Conservation (phyloP, 2,888 invertebrate genomes). For the Eilema sororculum region DNA sequence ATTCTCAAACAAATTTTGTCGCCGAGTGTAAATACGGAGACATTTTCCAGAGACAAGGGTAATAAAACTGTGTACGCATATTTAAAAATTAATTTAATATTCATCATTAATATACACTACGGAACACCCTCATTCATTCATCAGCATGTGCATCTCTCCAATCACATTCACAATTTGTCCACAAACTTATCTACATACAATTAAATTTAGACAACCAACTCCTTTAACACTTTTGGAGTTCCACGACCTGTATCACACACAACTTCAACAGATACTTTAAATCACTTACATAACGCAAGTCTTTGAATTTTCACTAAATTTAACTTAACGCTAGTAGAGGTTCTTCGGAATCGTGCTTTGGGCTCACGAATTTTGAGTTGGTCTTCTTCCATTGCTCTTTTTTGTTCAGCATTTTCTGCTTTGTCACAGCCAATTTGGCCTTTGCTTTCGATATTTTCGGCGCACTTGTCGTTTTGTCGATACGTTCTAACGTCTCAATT, state of each 20-base stretch:
- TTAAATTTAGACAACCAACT: constrained; percentile 75
- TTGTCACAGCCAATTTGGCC: constrained; percentile 88
- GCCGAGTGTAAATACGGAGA: neutral
- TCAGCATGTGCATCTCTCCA: constrained; percentile 47
- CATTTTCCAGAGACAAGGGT: neutral
- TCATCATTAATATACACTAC: constrained; percentile 58
- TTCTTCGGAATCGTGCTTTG: constrained; percentile 87
- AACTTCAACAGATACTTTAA: constrained; percentile 51
- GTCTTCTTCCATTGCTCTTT: constrained; percentile 82
- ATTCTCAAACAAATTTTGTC: neutral
- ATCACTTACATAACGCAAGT: constrained; percentile 81
- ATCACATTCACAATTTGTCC: constrained; percentile 60
- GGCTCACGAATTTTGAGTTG: constrained; percentile 71
- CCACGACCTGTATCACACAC: constrained; percentile 58
- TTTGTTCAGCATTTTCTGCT: constrained; percentile 75
- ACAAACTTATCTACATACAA: constrained; percentile 60
- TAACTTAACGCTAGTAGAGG: constrained; percentile 90
- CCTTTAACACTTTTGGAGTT: constrained; percentile 61
- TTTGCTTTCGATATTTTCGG: constrained; percentile 88
- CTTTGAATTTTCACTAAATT: constrained; percentile 78
- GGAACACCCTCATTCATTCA: constrained; percentile 65
- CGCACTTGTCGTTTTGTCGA: constrained; percentile 87
- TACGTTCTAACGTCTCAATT: constrained; percentile 91
- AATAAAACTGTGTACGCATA: constrained; percentile 46
- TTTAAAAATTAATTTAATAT: constrained; percentile 79